A percentile compares a stretch with the other conserved stretches of the same genome.
phyloP scores from a whole-genome alignment of 1,140 invertebrate species.

The Ectropis grisescens region DNA sequence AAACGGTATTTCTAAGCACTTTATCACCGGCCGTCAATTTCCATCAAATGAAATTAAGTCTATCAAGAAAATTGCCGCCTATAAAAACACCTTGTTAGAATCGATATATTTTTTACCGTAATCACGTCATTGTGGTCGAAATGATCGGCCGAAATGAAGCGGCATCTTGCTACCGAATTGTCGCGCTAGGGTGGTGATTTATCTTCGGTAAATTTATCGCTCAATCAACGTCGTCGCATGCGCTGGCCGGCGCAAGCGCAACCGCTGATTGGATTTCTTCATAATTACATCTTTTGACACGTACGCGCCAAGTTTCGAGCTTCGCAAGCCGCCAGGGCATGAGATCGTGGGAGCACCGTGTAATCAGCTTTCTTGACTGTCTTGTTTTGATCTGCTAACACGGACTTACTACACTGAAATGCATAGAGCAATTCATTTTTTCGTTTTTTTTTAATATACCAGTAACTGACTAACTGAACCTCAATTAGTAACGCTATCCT shows the following conservation, averaged over 20 bases:
- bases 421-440: too few species aligned
- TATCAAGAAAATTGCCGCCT: too few species aligned
- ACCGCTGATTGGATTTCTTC: constrained; percentile 65
- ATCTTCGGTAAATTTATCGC: constrained; percentile 66
- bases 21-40: too few species aligned
- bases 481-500: neutral
- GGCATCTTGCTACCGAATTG: constrained; percentile 45
- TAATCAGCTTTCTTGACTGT: constrained; percentile 63
- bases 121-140: too few species aligned
- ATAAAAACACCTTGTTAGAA: too few species aligned
- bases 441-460: neutral
- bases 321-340: constrained; percentile 45
- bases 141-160: too few species aligned
- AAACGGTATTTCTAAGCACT: too few species aligned
- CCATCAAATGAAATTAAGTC: too few species aligned
- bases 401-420: too few species aligned
- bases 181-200: constrained; percentile 60
- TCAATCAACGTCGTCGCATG: constrained; percentile 62
- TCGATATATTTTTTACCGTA: too few species aligned
- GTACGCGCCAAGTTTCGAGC: constrained; percentile 66
- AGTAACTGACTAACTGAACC: neutral
- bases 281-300: constrained; percentile 70
- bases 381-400: constrained; percentile 51
- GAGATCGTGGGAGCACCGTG: constrained; percentile 65
- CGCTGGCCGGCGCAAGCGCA: constrained; percentile 33